phyloP scores from a whole-genome alignment of 2,113 vertebrate genomes.

The Pseudorectes ferrugineus region DNA sequence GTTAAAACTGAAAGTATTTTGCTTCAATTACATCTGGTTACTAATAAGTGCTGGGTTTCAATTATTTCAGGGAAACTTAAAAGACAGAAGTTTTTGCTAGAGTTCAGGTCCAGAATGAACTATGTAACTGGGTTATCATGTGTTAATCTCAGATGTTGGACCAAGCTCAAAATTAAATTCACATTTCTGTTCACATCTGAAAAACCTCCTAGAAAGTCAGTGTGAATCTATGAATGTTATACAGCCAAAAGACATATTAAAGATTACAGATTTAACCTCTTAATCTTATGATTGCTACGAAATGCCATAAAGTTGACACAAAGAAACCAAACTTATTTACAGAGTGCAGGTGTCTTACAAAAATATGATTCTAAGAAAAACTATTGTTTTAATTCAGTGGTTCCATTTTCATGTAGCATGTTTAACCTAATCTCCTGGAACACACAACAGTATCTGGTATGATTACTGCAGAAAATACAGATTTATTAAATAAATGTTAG shows the following conservation, averaged over 20 bases:
- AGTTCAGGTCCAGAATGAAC: background rate
- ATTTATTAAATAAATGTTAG: background rate
- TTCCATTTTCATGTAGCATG: background rate
- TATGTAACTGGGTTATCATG: background rate
- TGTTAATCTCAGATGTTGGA: background rate
- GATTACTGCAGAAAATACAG: background rate
- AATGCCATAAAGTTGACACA: background rate
- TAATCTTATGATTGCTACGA: background rate
- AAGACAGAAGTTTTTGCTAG: background rate
- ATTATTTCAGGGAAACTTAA: background rate
- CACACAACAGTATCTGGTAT: background rate
- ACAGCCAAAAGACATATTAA: background rate
- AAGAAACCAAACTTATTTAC: background rate
- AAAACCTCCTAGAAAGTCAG: background rate
- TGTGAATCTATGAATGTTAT: background rate
- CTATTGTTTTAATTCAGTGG: background rate
- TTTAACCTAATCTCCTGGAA: background rate
- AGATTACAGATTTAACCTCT: background rate
- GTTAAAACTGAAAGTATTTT: conserved; percentile 19
- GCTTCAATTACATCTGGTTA: background rate
- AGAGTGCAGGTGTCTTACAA: background rate
- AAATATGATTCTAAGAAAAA: background rate
- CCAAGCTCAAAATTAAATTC: conserved; percentile 3
- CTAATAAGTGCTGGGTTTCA: background rate
- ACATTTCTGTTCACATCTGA: background rate